These are phyloP conservation scores for Uloborus plumipes DNA, from an alignment of 2,888 invertebrate genomes.

Conservation along the genomic window DNA sequence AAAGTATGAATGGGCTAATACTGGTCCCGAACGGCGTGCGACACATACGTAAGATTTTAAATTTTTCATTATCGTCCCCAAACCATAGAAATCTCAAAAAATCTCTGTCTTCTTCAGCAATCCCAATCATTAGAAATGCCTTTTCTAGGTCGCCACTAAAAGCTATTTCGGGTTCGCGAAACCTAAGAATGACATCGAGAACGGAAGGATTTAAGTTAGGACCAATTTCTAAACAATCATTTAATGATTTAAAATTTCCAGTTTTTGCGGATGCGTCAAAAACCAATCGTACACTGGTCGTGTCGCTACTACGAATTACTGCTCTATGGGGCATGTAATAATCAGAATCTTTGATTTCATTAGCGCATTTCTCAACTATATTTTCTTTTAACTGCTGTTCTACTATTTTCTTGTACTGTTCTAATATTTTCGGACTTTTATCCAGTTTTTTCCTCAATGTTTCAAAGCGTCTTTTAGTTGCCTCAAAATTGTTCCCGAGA, in stretches of 20 bases:
- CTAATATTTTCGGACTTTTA: no score
- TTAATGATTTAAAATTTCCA: background rate
- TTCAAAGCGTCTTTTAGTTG: no score
- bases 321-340: constrained; percentile 8
- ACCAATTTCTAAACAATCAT: background rate
- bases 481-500: no score
- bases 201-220: constrained; percentile 8
- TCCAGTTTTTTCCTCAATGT: no score
- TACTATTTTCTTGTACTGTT: no score
- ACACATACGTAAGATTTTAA: background rate
- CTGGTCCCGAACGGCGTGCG: background rate
- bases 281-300: background rate
- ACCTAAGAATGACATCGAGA: constrained; percentile 14
- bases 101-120: constrained; percentile 10
- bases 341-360: background rate
- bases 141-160: constrained; percentile 27
- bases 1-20: background rate
- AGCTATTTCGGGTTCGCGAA: constrained; percentile 2
- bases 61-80: background rate
- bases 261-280: constrained; percentile 10
- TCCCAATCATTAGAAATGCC: constrained; percentile 3
- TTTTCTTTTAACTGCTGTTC: no score
- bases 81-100: constrained; percentile 1
- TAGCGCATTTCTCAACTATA: no score
- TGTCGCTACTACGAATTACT: background rate